Evolutionary conservation across 2,888 invertebrate genomes (phyloP), one percentile per base, ranked within the genome.

Genomic region (Himalopsyche kuldschensis): DNA sequence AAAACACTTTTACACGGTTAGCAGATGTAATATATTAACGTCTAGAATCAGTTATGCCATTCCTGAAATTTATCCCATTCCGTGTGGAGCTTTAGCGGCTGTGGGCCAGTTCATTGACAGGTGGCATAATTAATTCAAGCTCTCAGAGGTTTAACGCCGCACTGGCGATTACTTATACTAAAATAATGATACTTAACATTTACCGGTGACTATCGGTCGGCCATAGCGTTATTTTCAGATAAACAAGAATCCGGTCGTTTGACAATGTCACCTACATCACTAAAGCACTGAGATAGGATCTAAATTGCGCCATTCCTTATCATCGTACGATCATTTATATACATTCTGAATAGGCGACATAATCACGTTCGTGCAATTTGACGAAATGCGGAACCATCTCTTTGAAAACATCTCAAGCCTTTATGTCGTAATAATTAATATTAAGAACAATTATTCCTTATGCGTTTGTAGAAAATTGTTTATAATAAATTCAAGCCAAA

Each of bases 71-170:
- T 30, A 75, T 75, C 24, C 24, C 75, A 75, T 75, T 31, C 31
- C 75, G 10, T 55, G 55, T 24, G 20, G 20, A 24, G 20, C 6
- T 55, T 20, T 55, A 11, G 55, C 55, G 32, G 79, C 31, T 32
- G 20, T 47, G 31, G 31, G 46, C 24, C 6, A 48, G 69, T 69
- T 83, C 82, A 85, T 85, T 83, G 84, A 81, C 82, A 85, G 84
- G 48, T 83, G 63, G 75, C 27, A 77, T 82, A 83, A 85, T 85
- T 82, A 82, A 85, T 85, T 85, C 80, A 82, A 75, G 78, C 75
- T 76, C 69, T 78, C 80, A 41, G 30, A 81, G 85, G 82, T 85
- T 83, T 82, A 32, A 75, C 69, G 80, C 75, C 46, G 27, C 41
- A 32, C 63, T 20, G 75, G 46, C 27, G 30, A 10, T 55, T 46